Conservation (phyloP, 1,140 invertebrate genomes). For the Proctacanthus coquilletti region DNA sequence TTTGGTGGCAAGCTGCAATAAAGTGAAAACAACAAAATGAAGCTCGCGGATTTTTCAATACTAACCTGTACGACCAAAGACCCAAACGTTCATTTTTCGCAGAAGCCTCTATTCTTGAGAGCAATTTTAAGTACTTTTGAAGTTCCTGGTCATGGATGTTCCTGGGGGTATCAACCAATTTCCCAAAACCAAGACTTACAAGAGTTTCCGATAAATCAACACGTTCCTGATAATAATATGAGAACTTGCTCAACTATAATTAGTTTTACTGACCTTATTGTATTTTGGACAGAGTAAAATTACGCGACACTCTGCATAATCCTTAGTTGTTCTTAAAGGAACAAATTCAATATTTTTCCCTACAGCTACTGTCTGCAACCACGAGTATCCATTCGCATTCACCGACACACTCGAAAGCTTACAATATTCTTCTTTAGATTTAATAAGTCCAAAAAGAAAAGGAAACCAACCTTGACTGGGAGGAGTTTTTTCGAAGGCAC, state of each 20-base stretch:
- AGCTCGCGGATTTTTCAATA: background rate
- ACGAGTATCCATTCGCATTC: constrained; percentile 6
- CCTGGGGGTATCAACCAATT: background rate
- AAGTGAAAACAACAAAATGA: background rate
- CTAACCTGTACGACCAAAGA: constrained; percentile 3
- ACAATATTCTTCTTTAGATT: too few relatives aligned
- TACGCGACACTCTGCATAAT: constrained; percentile 2
- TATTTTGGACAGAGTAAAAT: constrained; percentile 1
- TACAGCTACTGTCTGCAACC: constrained; percentile 6
- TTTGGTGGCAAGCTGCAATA: constrained; percentile 1
- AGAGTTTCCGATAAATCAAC: constrained; percentile 3
- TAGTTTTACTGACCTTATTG: background rate
- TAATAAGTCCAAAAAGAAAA: background rate
- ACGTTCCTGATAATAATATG: background rate
- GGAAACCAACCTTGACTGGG: constrained; percentile 2
- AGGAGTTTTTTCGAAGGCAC: background rate
- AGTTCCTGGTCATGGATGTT: background rate
- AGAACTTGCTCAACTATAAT: background rate
- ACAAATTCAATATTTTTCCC: constrained; percentile 2
- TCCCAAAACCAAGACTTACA: constrained; percentile 4
- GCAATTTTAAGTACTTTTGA: constrained; percentile 1
- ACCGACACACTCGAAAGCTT: constrained; percentile 5
- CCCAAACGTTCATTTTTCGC: constrained; percentile 3
- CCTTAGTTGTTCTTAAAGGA: background rate
- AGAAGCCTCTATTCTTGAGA: background rate